These are phyloP conservation scores for Cirrhinus molitorella DNA, from an alignment of 2,797 vertebrate genomes.

Conservation along the genomic window DNA sequence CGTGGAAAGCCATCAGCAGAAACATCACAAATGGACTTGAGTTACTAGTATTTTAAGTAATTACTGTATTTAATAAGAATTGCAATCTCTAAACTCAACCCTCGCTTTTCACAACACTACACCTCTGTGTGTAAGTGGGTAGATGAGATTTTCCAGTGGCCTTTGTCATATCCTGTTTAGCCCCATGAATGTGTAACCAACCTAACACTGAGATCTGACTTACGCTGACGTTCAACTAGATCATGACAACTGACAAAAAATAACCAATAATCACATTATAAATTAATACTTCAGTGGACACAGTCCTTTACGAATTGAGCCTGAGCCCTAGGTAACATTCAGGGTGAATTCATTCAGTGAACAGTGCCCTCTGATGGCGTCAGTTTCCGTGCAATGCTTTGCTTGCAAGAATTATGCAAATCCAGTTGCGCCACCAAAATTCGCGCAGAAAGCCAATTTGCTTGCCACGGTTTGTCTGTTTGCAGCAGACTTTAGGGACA, in stretches of 20 bases:
- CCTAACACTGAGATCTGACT: conserved; percentile 1
- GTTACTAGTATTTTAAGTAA: conserved; percentile 11
- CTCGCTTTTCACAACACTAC: background rate
- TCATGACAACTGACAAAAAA: conserved; percentile 10
- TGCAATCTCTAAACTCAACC: background rate
- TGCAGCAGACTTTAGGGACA: background rate
- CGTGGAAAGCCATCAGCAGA: background rate
- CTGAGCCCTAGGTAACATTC: background rate
- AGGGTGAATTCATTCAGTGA: background rate
- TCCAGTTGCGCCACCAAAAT: background rate
- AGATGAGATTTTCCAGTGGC: conserved; percentile 13
- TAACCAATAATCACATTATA: conserved; percentile 4
- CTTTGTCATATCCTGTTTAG: conserved; percentile 36
- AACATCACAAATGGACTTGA: background rate
- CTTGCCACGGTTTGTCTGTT: background rate
- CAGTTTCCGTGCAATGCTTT: background rate
- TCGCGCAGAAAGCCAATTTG: background rate
- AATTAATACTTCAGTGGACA: background rate
- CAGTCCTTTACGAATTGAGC: background rate
- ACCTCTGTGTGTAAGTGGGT: conserved; percentile 10
- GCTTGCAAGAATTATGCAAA: background rate
- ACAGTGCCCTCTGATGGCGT: background rate
- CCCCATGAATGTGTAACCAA: conserved; percentile 10
- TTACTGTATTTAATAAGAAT: conserved; percentile 19
- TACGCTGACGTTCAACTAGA: background rate